phyloP scores from a whole-genome alignment of 2,797 vertebrate genomes.

The Anguilla obscura region DNA sequence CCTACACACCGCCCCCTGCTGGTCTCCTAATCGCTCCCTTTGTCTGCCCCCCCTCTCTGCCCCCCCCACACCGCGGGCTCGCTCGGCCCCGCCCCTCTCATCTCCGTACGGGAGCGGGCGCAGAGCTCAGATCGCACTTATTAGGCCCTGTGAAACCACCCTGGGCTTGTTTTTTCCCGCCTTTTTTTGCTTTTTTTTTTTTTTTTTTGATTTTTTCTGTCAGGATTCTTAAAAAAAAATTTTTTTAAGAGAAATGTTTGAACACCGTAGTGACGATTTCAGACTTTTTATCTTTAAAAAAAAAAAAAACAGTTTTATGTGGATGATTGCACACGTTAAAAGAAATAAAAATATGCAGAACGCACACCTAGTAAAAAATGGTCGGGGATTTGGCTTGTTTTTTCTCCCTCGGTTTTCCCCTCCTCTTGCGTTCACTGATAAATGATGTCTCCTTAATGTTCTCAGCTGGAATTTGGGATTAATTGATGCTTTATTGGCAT shows the following conservation, averaged over 20 bases:
- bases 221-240: not conserved
- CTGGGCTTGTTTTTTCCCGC: not conserved
- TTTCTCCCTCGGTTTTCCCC: not conserved
- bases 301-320: not conserved
- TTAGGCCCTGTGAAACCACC: conserved; percentile 2
- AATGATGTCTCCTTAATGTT: not conserved
- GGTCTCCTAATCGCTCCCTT: conserved; percentile 65
- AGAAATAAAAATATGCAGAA: not conserved
- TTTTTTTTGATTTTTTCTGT: not conserved
- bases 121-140: not conserved
- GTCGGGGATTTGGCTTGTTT: not conserved
- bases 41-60: conserved; percentile 47
- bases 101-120: conserved; percentile 48
- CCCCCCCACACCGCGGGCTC: not conserved
- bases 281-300: not conserved
- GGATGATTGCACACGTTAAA: not conserved
- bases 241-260: not conserved
- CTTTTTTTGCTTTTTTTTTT: not conserved
- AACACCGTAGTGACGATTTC: not conserved
- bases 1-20: conserved; percentile 68
- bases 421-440: not conserved
- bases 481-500: conserved; percentile 7
- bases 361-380: not conserved
- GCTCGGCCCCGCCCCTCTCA: not conserved
- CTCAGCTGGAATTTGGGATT: not conserved